Evolutionary conservation across 2,888 invertebrate genomes (phyloP).

Genomic region (Perithous albicinctus): DNA sequence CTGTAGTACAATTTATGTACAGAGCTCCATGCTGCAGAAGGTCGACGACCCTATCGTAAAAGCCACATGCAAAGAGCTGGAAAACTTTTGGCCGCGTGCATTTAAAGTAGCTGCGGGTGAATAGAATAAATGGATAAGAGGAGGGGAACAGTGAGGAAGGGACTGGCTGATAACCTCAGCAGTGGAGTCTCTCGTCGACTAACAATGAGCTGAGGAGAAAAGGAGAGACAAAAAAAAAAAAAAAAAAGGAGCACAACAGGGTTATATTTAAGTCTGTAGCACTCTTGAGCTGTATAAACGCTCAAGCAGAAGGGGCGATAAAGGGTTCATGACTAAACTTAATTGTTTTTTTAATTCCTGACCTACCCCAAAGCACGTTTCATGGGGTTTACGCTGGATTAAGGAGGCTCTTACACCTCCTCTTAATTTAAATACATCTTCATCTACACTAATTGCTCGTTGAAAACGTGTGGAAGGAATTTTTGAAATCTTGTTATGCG

Average conservation of each 20-base stretch:
- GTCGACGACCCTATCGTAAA: not conserved
- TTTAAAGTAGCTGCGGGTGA: not conserved
- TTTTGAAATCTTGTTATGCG: too few species aligned
- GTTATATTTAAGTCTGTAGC: not conserved
- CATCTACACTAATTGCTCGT: too few species aligned
- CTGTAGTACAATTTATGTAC: not conserved
- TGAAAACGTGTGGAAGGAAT: too few species aligned
- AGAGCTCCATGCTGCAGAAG: too few species aligned
- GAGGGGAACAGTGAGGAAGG: not conserved
- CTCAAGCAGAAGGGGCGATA: too few species aligned
- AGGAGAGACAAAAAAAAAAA: too few species aligned
- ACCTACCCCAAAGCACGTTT: not conserved
- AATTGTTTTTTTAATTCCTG: constrained; percentile 9
- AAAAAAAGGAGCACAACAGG: not conserved
- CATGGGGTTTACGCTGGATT: not conserved
- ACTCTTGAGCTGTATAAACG: not conserved
- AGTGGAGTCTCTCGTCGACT: not conserved
- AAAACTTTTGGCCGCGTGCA: not conserved
- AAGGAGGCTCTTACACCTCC: too few species aligned
- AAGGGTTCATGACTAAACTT: not conserved
- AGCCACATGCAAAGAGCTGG: not conserved
- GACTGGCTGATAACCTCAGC: not conserved
- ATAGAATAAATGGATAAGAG: constrained; percentile 3
- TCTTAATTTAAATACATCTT: too few species aligned
- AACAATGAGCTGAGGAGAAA: not conserved